These are phyloP conservation scores for Spodoptera frugiperda DNA, from an alignment of 1,140 invertebrate genomes.

Conservation along the genomic window DNA sequence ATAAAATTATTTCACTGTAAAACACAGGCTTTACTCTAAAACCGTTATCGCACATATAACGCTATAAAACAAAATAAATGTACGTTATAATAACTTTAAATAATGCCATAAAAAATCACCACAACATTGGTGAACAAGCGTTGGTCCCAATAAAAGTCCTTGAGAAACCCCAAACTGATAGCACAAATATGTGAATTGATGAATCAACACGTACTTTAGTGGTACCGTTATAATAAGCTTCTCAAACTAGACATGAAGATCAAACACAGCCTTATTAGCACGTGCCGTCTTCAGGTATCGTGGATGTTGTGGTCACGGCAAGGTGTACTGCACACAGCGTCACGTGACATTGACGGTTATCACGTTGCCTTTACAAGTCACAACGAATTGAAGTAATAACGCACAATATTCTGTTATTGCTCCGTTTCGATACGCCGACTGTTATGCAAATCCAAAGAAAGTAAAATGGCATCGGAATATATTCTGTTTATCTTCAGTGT, in stretches of 20 bases:
- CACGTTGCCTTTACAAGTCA: constrained; percentile 32
- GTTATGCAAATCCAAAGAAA: background rate
- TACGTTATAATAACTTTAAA: background rate
- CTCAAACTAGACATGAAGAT: too few relatives aligned
- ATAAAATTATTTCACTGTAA: background rate
- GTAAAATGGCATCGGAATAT: background rate
- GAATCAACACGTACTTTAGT: background rate
- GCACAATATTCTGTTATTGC: background rate
- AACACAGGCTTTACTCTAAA: too few relatives aligned
- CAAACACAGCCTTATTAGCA: background rate
- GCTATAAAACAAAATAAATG: background rate
- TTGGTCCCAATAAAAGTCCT: background rate
- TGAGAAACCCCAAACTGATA: background rate
- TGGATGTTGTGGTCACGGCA: constrained; percentile 7
- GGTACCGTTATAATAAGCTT: too few relatives aligned
- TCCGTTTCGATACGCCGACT: background rate
- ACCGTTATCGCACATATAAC: too few relatives aligned
- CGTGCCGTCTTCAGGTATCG: background rate
- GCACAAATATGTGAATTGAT: background rate
- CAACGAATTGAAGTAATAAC: constrained; percentile 20
- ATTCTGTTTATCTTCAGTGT: background rate
- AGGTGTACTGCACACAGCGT: too few relatives aligned
- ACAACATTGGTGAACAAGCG: background rate
- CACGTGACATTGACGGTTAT: constrained; percentile 2
- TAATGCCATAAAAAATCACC: background rate